Evolutionary conservation across 2,113 vertebrate genomes (phyloP).

Genomic region (Callopanchax toddi): DNA sequence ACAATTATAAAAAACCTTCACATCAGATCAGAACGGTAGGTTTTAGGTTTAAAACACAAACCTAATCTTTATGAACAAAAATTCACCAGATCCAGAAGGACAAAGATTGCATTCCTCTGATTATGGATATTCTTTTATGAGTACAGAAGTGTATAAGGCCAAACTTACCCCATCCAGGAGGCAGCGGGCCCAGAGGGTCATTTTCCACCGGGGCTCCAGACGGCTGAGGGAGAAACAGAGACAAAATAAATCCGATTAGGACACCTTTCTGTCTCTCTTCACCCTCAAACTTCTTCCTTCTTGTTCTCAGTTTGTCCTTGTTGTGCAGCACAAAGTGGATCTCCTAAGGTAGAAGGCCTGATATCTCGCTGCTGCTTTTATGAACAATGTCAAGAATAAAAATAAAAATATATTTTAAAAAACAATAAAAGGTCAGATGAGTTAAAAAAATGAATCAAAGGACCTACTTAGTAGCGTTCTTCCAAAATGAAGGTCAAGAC

Average conservation of each 20-base stretch:
- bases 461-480: not conserved
- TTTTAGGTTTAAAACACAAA: too few relatives aligned
- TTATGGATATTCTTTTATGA: too few relatives aligned
- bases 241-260: conserved; percentile 66
- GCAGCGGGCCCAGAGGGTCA: conserved; percentile 92
- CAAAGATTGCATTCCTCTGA: too few relatives aligned
- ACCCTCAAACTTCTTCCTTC: not conserved
- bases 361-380: not conserved
- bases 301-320: not conserved
- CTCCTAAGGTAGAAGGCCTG: not conserved
- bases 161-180: conserved; percentile 98
- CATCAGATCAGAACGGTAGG: too few relatives aligned
- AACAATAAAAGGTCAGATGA: not conserved
- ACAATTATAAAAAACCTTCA: not conserved
- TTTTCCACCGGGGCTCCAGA: conserved; percentile 88
- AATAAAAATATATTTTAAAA: too few relatives aligned
- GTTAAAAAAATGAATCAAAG: not conserved
- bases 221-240: conserved; percentile 83
- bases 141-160: not conserved
- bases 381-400: not conserved
- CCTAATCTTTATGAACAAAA: too few relatives aligned
- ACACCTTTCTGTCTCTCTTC: conserved; percentile 27
- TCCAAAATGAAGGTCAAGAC: not conserved
- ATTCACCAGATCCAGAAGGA: too few relatives aligned
- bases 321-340: not conserved